phyloP scores from a whole-genome alignment of 2,113 vertebrate species.

The Gallinago media region DNA sequence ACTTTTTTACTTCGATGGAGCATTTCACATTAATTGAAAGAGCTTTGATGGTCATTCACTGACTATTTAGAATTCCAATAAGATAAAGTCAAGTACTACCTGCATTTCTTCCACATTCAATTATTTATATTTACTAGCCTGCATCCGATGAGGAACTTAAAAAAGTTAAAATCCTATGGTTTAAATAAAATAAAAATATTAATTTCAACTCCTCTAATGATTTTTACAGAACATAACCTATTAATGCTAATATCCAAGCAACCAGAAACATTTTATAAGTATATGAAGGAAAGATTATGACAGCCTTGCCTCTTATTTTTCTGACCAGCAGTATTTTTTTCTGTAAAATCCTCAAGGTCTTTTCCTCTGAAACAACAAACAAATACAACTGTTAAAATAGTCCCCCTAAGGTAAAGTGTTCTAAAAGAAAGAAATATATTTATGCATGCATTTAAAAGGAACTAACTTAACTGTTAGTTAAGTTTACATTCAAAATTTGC shows the following conservation, averaged over 20 bases:
- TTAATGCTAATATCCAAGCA: neutral
- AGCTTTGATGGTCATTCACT: neutral
- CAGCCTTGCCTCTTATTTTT: constrained; percentile 64
- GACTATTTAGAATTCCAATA: neutral
- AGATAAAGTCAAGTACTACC: neutral
- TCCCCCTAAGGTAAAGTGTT: neutral
- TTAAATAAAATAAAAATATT: neutral
- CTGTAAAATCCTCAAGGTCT: constrained; percentile 5
- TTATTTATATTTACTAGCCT: neutral
- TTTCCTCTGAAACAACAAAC: constrained; percentile 22
- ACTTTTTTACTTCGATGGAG: neutral
- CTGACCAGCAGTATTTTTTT: constrained; percentile 21
- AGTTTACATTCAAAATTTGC: neutral
- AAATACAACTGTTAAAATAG: neutral
- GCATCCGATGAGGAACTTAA: neutral
- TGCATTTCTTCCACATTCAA: neutral
- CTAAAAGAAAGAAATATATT: neutral
- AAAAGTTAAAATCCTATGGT: neutral
- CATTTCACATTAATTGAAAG: neutral
- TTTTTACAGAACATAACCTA: neutral
- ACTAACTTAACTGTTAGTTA: neutral
- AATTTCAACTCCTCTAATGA: neutral
- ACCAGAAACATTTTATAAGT: neutral
- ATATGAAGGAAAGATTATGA: neutral
- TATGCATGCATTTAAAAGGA: neutral